phyloP scores from a whole-genome alignment of 2,888 invertebrate genomes.

The Zaprionus bogoriensis region DNA sequence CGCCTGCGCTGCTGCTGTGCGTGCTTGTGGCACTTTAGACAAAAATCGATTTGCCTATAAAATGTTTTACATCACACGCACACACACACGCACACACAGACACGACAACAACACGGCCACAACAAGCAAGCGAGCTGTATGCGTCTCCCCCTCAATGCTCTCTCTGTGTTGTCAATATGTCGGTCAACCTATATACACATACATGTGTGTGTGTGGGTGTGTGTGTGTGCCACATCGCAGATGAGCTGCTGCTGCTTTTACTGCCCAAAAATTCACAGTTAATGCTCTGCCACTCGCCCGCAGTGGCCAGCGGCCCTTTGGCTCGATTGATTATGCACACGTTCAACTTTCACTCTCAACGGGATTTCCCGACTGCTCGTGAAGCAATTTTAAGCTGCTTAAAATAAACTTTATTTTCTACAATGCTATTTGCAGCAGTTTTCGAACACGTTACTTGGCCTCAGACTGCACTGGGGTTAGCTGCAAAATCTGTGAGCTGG shows the following conservation, averaged over 20 bases:
- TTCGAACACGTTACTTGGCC: too few species aligned
- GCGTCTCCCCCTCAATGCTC: conserved; percentile 25
- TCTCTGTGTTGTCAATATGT: conserved; percentile 51
- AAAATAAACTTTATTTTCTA: too few species aligned
- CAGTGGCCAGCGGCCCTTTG: conserved; percentile 14
- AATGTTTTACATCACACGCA: conserved; percentile 67
- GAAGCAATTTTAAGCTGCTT: too few species aligned
- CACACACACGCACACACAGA: conserved; percentile 28
- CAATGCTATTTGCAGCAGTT: too few species aligned
- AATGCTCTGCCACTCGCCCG: conserved; percentile 44
- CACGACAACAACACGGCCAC: conserved; percentile 12
- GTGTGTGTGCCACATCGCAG: conserved; percentile 21
- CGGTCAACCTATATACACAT: conserved; percentile 33
- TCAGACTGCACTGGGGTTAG: too few species aligned
- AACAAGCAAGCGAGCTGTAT: conserved; percentile 37
- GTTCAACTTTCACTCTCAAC: too few species aligned
- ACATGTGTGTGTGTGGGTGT: conserved; percentile 27
- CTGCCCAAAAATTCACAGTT: conserved; percentile 57
- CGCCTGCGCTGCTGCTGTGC: conserved; percentile 40
- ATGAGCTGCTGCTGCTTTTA: conserved; percentile 39
- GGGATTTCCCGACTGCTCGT: too few species aligned
- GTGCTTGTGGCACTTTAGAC: conserved; percentile 78
- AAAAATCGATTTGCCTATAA: conserved; percentile 79
- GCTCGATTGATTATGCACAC: too few species aligned
- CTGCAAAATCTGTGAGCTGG: too few species aligned